phyloP scores from a whole-genome alignment of 2,888 invertebrate species.

The Meghimatium bilineatum region DNA sequence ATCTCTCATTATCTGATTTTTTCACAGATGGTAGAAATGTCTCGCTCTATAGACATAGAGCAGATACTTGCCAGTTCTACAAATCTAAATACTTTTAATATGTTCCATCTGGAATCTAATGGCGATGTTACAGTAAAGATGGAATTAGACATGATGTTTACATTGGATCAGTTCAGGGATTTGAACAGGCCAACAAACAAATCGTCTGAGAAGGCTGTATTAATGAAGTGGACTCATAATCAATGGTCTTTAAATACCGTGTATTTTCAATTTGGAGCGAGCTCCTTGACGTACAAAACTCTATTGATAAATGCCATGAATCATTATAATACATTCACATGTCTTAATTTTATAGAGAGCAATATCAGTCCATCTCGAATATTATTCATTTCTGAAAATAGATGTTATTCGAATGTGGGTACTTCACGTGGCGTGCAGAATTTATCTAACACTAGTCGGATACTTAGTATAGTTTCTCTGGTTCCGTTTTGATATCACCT shows the following conservation, averaged over 20 bases:
- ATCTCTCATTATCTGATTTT: too few species aligned
- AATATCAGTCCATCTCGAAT: background rate
- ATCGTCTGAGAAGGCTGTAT: background rate
- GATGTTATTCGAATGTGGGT: background rate
- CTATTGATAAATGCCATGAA: background rate
- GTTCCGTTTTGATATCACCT: too few species aligned
- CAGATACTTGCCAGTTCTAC: background rate
- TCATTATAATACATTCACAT: background rate
- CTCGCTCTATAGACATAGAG: background rate
- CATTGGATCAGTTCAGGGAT: background rate
- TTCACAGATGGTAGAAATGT: background rate
- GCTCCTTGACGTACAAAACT: too few species aligned
- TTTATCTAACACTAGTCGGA: too few species aligned
- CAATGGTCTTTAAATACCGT: background rate
- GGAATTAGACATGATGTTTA: background rate
- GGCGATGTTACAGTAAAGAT: background rate
- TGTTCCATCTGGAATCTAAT: background rate
- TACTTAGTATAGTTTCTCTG: too few species aligned
- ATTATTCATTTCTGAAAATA: background rate
- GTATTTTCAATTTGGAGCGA: background rate
- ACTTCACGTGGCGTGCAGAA: background rate
- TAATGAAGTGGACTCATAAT: too few species aligned
- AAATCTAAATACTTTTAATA: background rate
- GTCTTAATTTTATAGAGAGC: background rate
- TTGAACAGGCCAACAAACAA: background rate